Conservation (phyloP, 2,113 vertebrate species). For the Ramphastos sulfuratus region DNA sequence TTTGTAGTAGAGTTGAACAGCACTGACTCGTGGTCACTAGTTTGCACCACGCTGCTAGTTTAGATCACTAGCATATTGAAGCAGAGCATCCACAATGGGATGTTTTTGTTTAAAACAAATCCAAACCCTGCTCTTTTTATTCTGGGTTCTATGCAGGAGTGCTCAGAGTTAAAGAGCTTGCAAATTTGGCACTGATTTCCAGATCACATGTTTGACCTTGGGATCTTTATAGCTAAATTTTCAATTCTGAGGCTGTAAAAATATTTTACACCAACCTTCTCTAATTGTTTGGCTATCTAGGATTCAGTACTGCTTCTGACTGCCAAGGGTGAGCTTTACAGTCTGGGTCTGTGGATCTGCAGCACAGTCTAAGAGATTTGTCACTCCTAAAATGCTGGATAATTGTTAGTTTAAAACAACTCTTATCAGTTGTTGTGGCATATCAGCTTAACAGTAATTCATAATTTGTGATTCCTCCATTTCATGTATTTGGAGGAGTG, state of each 20-base stretch:
- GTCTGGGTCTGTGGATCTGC: background rate
- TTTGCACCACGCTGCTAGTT: background rate
- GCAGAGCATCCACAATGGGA: background rate
- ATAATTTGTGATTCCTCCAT: background rate
- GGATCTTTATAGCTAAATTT: background rate
- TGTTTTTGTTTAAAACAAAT: background rate
- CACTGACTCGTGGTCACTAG: background rate
- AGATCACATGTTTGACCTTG: background rate
- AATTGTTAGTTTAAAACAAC: background rate
- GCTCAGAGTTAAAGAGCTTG: background rate
- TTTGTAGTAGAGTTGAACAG: background rate
- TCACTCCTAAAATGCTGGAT: background rate
- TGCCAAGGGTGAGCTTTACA: background rate
- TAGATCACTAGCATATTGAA: background rate
- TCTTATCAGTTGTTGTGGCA: background rate
- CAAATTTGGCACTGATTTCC: background rate
- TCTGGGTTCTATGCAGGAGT: background rate
- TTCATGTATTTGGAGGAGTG: background rate
- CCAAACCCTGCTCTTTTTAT: background rate
- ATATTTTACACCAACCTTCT: background rate
- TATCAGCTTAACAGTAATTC: background rate
- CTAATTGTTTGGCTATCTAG: background rate
- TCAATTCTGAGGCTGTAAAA: background rate
- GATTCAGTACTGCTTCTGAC: accelerated
- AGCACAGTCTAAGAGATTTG: background rate